Percentiles rank a stretch among this genome's conserved stretches.
These are phyloP conservation scores for Euwallacea similis DNA, from an alignment of 1,140 invertebrate genomes.

Conservation along the genomic window DNA sequence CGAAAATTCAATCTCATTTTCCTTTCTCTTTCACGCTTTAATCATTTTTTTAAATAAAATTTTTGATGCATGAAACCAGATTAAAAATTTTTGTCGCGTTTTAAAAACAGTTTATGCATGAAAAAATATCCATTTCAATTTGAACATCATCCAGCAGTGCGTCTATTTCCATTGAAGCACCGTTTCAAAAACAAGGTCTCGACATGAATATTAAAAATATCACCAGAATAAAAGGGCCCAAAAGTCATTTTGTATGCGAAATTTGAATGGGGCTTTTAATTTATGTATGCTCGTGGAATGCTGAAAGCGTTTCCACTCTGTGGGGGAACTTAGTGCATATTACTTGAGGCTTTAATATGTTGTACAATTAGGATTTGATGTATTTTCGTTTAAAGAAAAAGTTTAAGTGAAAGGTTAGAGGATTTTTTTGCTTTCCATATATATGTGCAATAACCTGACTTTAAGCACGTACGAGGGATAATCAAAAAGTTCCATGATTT, in stretches of 20 bases:
- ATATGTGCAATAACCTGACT: too few species aligned
- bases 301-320: constrained; percentile 3
- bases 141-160: background rate
- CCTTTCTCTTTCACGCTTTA: background rate
- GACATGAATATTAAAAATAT: constrained; percentile 12
- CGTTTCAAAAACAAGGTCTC: background rate
- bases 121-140: constrained; percentile 1
- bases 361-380: background rate
- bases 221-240: background rate
- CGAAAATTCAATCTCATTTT: background rate
- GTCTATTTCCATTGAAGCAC: background rate
- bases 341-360: background rate
- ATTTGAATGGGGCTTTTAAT: constrained; percentile 10
- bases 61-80: background rate
- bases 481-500: too few species aligned
- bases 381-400: too few species aligned
- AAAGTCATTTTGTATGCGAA: constrained; percentile 10
- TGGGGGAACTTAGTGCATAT: background rate
- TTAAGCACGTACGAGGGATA: too few species aligned
- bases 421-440: too few species aligned
- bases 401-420: too few species aligned
- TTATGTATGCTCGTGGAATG: constrained; percentile 11
- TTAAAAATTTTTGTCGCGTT: too few species aligned
- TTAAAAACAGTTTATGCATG: background rate
- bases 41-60: background rate